Evolutionary conservation across 1,140 invertebrate genomes (phyloP).

Genomic region (Bombus soroeensis): DNA sequence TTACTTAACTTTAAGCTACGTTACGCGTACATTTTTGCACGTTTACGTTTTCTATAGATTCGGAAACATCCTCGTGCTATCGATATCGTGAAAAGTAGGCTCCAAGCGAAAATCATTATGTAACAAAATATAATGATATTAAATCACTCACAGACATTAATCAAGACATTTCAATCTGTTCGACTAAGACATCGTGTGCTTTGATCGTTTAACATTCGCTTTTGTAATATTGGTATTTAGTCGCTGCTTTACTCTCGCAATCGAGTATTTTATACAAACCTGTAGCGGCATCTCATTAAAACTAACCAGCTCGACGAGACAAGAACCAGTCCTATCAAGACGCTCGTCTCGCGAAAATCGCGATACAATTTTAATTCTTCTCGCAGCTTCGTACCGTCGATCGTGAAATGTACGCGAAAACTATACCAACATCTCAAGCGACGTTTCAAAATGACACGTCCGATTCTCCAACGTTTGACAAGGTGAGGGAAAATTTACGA

Average conservation of each 20-base stretch:
- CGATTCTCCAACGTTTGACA: slow-evolving; percentile 19
- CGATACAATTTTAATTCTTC: neutral
- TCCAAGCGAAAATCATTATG: fast-evolving
- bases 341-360: slow-evolving; percentile 36
- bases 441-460: fast-evolving
- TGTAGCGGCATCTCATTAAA: slow-evolving; percentile 42
- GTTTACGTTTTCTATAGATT: too few relatives aligned
- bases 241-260: too few relatives aligned
- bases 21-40: too few relatives aligned
- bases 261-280: neutral
- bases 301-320: neutral
- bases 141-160: neutral
- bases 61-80: too few relatives aligned
- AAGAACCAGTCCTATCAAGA: slow-evolving; percentile 45
- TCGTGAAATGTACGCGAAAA: slow-evolving; percentile 47
- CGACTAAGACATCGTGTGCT: too few relatives aligned
- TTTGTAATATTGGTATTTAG: too few relatives aligned
- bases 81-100: neutral
- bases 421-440: neutral
- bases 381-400: neutral
- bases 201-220: too few relatives aligned
- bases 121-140: fast-evolving
- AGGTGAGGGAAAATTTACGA: slow-evolving; percentile 16
- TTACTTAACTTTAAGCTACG: too few relatives aligned
- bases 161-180: fast-evolving